Conservation (phyloP, 2,888 invertebrate species). For the Leistus spinibarbis region DNA sequence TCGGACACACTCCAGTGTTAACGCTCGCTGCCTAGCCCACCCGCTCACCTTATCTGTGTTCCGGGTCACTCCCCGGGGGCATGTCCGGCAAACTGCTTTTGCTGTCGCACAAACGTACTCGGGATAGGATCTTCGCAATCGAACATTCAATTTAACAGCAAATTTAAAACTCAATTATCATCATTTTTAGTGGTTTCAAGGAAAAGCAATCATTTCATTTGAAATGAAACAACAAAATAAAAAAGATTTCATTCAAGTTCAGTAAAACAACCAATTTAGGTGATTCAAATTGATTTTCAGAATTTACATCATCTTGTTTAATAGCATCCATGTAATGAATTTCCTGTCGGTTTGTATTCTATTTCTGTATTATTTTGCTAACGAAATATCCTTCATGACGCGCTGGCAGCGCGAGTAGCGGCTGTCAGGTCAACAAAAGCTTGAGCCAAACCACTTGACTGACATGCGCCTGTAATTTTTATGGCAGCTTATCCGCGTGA, state of each 20-base stretch:
- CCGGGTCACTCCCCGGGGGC: conserved; percentile 5
- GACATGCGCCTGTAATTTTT: conserved; percentile 19
- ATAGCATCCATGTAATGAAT: conserved; percentile 11
- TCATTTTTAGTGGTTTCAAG: no score
- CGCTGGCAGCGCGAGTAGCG: conserved; percentile 6
- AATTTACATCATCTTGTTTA: background rate
- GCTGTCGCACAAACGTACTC: background rate
- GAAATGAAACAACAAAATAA: no score
- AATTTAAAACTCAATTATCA: no score
- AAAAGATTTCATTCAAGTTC: no score
- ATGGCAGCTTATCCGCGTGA: background rate
- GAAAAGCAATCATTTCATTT: no score
- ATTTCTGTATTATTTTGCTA: conserved; percentile 39
- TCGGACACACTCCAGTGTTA: background rate
- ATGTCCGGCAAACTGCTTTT: conserved; percentile 1
- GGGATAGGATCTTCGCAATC: background rate
- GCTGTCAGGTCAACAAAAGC: conserved; percentile 15
- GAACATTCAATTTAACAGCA: no score
- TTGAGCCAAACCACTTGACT: conserved; percentile 2
- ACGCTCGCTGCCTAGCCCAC: background rate
- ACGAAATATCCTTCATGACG: conserved; percentile 39
- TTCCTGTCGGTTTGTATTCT: conserved; percentile 34
- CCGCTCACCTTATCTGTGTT: background rate
- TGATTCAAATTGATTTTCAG: no score
- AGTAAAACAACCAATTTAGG: no score